Evolutionary conservation across 2,113 vertebrate species (phyloP).

Genomic region (Aphyosemion australe): DNA sequence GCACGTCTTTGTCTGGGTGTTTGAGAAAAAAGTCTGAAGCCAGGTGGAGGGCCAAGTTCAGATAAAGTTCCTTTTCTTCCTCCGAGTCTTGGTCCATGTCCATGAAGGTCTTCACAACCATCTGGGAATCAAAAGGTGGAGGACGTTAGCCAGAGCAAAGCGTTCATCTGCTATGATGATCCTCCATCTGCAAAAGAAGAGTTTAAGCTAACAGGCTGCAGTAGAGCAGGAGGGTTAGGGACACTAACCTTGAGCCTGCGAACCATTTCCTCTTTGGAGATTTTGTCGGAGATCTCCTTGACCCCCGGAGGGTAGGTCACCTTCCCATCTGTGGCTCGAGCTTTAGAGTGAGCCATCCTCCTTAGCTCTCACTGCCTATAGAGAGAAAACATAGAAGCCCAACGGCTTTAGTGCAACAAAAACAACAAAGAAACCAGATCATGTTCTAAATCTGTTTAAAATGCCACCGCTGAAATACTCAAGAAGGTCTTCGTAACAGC

Average conservation of each 20-base stretch:
- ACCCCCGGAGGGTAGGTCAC: slow-evolving; percentile 99
- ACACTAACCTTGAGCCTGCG: slow-evolving; percentile 91
- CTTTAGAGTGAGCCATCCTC: slow-evolving; percentile 99
- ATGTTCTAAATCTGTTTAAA: no score
- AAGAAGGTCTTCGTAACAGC: slow-evolving; percentile 43
- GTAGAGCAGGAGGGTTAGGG: background rate
- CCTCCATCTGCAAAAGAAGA: background rate
- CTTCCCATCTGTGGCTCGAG: slow-evolving; percentile 96
- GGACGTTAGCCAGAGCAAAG: background rate
- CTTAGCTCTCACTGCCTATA: slow-evolving; percentile 81
- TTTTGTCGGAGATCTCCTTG: slow-evolving; percentile 99
- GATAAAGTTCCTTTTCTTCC: slow-evolving; percentile 97
- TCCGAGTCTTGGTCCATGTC: slow-evolving; percentile 99
- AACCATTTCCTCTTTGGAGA: slow-evolving; percentile 99
- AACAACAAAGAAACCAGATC: no score
- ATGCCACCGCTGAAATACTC: slow-evolving; percentile 43
- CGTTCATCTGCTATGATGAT: no score
- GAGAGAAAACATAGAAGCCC: slow-evolving; percentile 21
- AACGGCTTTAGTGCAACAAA: background rate
- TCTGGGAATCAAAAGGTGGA: slow-evolving; percentile 75
- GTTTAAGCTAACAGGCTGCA: background rate
- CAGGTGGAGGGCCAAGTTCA: slow-evolving; percentile 95
- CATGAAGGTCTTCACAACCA: slow-evolving; percentile 99
- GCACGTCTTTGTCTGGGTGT: slow-evolving; percentile 98
- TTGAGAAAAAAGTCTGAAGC: slow-evolving; percentile 99